phyloP scores from a whole-genome alignment of 1,140 invertebrate genomes.

The Microplitis demolitor region DNA sequence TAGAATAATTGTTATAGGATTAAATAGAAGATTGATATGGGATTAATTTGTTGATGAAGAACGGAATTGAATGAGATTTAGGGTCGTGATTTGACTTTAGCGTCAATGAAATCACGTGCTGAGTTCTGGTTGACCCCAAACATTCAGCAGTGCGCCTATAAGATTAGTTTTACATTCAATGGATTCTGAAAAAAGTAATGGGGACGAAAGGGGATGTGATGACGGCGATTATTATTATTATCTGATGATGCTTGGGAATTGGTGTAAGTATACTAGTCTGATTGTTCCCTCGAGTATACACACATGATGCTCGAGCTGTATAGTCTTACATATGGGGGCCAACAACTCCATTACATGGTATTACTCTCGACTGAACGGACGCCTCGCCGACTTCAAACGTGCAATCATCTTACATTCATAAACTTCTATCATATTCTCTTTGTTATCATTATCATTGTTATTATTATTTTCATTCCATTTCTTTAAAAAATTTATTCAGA shows the following conservation, averaged over 20 bases:
- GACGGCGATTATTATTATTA: too few relatives aligned
- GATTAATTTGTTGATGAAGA: constrained; percentile 7
- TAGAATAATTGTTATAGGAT: neutral
- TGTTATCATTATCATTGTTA: constrained; percentile 16
- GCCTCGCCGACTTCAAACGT: constrained; percentile 3
- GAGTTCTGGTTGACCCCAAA: constrained; percentile 4
- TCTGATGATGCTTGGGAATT: constrained; percentile 1
- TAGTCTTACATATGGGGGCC: neutral
- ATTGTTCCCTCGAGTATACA: constrained; percentile 18
- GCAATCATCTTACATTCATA: constrained; percentile 1
- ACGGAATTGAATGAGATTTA: constrained; percentile 2
- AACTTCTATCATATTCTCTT: neutral
- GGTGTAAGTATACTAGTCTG: neutral
- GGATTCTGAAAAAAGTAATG: constrained; percentile 33
- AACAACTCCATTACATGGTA: constrained; percentile 15
- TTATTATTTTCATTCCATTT: constrained; percentile 18
- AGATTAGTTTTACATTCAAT: constrained; percentile 48
- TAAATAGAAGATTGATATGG: neutral
- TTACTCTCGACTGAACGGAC: constrained; percentile 37
- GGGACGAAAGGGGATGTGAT: neutral
- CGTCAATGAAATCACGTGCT: constrained; percentile 32
- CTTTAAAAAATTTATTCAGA: too few relatives aligned
- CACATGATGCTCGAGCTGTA: neutral
- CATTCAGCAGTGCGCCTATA: constrained; percentile 25
- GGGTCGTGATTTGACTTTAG: constrained; percentile 12